phyloP scores from a whole-genome alignment of 1,140 invertebrate genomes.

The Doryteuthis pealeii region DNA sequence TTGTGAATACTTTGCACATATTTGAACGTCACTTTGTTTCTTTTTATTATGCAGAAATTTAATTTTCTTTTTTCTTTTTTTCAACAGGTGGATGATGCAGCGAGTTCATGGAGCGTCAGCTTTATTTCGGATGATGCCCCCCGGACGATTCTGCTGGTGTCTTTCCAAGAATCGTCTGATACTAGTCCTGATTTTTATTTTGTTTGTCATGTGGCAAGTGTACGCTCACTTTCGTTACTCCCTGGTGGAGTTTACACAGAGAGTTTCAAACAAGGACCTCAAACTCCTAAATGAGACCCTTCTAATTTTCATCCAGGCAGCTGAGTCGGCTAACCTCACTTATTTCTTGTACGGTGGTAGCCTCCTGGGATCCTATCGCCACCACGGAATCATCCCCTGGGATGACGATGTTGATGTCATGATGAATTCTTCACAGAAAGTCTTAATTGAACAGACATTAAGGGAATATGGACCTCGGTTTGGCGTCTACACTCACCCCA shows the following conservation, averaged over 20 bases:
- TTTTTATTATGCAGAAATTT: too few species aligned
- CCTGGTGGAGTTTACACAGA: background rate
- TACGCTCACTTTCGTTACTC: background rate
- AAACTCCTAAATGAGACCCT: background rate
- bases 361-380: constrained; percentile 33
- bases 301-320: background rate
- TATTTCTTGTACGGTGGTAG: constrained; percentile 33
- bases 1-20: too few species aligned
- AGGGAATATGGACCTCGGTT: background rate
- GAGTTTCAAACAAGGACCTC: background rate
- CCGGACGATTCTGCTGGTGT: too few species aligned
- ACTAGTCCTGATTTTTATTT: too few species aligned
- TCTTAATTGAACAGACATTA: background rate
- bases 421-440: constrained; percentile 15
- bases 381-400: constrained; percentile 40
- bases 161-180: too few species aligned
- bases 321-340: constrained; percentile 8
- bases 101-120: too few species aligned
- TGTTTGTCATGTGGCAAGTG: background rate
- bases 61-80: too few species aligned
- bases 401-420: constrained; percentile 39
- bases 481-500: background rate
- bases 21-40: too few species aligned
- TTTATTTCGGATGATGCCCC: too few species aligned
- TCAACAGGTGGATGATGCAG: too few species aligned